Percentiles rank a stretch among this genome's conserved stretches.
Evolutionary conservation across 2,888 invertebrate species (phyloP).

Genomic region (Anagyrus pseudococci): DNA sequence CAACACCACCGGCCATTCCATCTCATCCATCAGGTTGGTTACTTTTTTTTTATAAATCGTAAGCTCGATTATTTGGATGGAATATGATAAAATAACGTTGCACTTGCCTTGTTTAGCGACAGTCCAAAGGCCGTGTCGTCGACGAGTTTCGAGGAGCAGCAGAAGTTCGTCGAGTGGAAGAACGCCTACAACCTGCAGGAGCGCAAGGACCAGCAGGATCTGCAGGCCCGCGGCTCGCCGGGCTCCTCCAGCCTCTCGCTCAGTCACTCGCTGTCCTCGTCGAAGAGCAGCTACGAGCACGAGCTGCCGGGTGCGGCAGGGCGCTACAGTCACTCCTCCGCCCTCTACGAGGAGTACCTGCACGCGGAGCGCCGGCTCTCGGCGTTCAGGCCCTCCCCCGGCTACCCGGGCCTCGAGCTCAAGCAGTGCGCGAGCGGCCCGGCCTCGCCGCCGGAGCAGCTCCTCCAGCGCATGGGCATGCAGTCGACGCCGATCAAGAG

Average conservation of each 20-base stretch:
- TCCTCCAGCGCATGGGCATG: slow-evolving; percentile 51
- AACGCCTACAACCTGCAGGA: slow-evolving; percentile 55
- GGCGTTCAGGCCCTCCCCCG: slow-evolving; percentile 19
- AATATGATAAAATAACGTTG: not conserved
- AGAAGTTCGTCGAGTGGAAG: slow-evolving; percentile 59
- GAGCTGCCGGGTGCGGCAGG: slow-evolving; percentile 21
- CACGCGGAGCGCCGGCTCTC: slow-evolving; percentile 44
- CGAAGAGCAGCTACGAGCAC: slow-evolving; percentile 36
- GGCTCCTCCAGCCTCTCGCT: slow-evolving; percentile 21
- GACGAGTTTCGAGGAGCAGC: slow-evolving; percentile 58
- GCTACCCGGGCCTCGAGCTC: slow-evolving; percentile 22
- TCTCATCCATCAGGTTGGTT: slow-evolving; percentile 27
- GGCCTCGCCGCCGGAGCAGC: slow-evolving; percentile 43
- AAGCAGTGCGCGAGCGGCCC: slow-evolving; percentile 45
- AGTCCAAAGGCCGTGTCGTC: slow-evolving; percentile 50
- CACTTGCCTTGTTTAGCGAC: slow-evolving; percentile 15
- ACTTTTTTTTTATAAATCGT: not conserved
- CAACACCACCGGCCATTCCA: slow-evolving; percentile 42
- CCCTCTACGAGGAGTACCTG: slow-evolving; percentile 45
- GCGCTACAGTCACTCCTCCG: slow-evolving; percentile 50
- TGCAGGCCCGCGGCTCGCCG: slow-evolving; percentile 2
- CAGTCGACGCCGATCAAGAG: slow-evolving; percentile 59
- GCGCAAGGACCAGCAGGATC: slow-evolving; percentile 44
- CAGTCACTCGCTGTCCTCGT: slow-evolving; percentile 26
- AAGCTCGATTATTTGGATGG: not conserved